These are phyloP conservation scores for Trichopoda pennipes DNA, from an alignment of 2,888 invertebrate species.

Conservation along the genomic window DNA sequence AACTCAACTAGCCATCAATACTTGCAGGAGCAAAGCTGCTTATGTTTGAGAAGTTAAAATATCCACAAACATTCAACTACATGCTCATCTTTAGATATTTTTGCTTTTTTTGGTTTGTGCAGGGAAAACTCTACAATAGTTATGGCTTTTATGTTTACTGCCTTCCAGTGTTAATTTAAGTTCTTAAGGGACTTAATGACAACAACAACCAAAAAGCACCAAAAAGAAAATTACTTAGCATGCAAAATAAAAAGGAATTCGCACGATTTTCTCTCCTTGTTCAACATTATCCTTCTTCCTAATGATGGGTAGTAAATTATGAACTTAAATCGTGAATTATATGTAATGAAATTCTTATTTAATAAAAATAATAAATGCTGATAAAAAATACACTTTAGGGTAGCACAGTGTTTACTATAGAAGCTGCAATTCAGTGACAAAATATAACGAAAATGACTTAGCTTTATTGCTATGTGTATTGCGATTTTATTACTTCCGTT, in stretches of 20 bases:
- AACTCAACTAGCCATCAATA: conserved; percentile 28
- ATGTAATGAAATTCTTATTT: conserved; percentile 49
- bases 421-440: too few species aligned
- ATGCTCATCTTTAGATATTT: background rate
- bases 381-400: too few species aligned
- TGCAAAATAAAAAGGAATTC: conserved; percentile 45
- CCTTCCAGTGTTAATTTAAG: conserved; percentile 42
- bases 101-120: background rate
- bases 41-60: background rate
- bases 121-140: background rate
- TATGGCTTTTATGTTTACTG: conserved; percentile 11
- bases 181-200: background rate
- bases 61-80: too few species aligned
- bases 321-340: conserved; percentile 38
- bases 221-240: conserved; percentile 1
- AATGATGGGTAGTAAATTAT: background rate
- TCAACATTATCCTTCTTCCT: background rate
- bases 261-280: conserved; percentile 27
- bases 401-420: too few species aligned
- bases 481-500: too few species aligned
- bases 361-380: too few species aligned
- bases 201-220: background rate
- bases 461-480: too few species aligned
- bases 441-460: too few species aligned
- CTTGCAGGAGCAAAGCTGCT: background rate